These are phyloP conservation scores for Notothenia rossii DNA, from an alignment of 2,113 vertebrate species.

Conservation along the genomic window DNA sequence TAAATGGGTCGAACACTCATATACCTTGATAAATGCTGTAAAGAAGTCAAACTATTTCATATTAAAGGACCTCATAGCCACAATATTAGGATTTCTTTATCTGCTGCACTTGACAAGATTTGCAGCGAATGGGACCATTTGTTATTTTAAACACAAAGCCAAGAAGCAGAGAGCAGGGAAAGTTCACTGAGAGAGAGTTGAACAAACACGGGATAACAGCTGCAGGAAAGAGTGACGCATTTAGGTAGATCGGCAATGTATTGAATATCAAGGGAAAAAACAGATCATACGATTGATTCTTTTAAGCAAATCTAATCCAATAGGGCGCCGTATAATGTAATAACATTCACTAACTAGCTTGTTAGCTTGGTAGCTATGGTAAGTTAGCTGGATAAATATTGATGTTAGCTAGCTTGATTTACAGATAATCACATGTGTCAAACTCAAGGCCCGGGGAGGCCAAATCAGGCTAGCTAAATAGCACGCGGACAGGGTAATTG, in stretches of 20 bases:
- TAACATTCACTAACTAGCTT: no score
- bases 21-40: background rate
- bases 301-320: no score
- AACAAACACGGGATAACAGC: constrained; percentile 38
- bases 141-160: constrained; percentile 27
- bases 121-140: constrained; percentile 18
- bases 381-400: no score
- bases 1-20: background rate
- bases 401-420: no score
- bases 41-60: background rate
- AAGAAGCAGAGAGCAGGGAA: background rate
- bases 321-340: no score
- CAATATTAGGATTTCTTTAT: background rate
- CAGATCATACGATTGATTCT: no score
- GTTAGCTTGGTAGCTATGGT: no score
- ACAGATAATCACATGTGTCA: no score
- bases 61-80: background rate
- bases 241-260: background rate
- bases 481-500: no score
- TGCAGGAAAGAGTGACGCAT: constrained; percentile 20
- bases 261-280: no score
- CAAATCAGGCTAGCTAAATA: no score
- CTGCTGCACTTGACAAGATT: background rate
- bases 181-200: constrained; percentile 27
- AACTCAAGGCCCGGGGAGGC: no score